phyloP scores from a whole-genome alignment of 2,797 vertebrate genomes.

The Centroberyx gerrardi region DNA sequence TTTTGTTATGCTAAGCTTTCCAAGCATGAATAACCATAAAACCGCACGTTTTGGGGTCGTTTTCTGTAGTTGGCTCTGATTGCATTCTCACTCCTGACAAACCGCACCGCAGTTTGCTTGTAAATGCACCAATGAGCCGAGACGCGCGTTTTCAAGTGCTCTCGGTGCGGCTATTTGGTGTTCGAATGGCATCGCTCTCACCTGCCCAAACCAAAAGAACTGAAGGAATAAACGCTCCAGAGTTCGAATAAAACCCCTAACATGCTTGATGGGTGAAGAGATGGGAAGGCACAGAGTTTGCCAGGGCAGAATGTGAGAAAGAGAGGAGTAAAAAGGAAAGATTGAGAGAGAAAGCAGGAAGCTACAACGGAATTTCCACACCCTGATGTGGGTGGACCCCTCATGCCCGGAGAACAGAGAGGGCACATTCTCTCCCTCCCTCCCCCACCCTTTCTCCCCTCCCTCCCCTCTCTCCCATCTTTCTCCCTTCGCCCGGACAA shows the following conservation, averaged over 20 bases:
- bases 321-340: conserved; percentile 27
- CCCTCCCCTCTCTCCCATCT: conserved; percentile 41
- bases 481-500: conserved; percentile 62
- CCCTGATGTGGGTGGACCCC: conserved; percentile 66
- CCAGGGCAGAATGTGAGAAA: conserved; percentile 24
- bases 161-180: background rate
- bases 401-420: conserved; percentile 58
- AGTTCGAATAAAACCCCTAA: background rate
- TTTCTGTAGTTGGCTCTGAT: conserved; percentile 7
- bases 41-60: conserved; percentile 15
- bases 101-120: background rate
- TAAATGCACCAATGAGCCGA: background rate
- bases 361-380: conserved; percentile 71
- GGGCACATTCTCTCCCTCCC: conserved; percentile 52
- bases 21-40: background rate
- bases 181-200: background rate
- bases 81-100: background rate
- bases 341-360: conserved; percentile 66
- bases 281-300: conserved; percentile 21
- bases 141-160: background rate
- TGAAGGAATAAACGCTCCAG: background rate
- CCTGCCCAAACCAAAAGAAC: background rate
- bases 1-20: background rate
- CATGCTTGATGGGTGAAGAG: background rate
- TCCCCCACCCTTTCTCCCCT: conserved; percentile 37